Evolutionary conservation across 2,113 vertebrate species (phyloP).

Genomic region (Pungitius pungitius): DNA sequence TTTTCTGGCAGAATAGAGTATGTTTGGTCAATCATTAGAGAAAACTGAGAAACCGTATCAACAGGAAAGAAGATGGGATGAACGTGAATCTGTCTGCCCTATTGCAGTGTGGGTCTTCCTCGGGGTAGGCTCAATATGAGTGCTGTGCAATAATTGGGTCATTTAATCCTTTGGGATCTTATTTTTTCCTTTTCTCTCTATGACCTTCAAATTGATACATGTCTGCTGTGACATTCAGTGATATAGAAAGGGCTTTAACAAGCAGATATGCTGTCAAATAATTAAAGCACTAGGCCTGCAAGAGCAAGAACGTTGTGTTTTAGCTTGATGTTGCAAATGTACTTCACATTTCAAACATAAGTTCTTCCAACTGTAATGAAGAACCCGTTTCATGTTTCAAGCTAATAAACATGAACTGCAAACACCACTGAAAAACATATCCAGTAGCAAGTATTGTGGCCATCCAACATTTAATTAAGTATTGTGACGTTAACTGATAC

Average conservation of each 20-base stretch:
- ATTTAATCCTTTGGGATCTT: slow-evolving; percentile 56
- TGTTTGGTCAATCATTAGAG: not conserved
- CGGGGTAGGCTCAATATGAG: slow-evolving; percentile 44
- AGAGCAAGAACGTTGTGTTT: not conserved
- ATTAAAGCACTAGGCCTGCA: not conserved
- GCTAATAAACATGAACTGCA: not conserved
- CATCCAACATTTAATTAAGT: not conserved
- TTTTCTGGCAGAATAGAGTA: not conserved
- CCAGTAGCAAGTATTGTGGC: not conserved
- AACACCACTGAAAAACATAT: not conserved
- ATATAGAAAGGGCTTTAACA: slow-evolving; percentile 19
- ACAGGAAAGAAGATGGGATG: not conserved
- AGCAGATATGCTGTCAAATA: slow-evolving; percentile 4
- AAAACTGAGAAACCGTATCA: not conserved
- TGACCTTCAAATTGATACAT: slow-evolving; percentile 67
- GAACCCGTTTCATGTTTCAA: not conserved
- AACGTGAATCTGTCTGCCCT: slow-evolving; percentile 16
- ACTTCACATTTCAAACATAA: not conserved
- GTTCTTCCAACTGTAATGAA: not conserved
- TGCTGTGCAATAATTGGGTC: slow-evolving; percentile 67
- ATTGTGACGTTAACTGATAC: not conserved
- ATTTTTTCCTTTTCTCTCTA: slow-evolving; percentile 33
- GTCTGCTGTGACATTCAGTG: slow-evolving; percentile 41
- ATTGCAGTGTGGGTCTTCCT: slow-evolving; percentile 39
- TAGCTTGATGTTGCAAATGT: not conserved